phyloP scores from a whole-genome alignment of 2,797 vertebrate genomes.

The Varecia variegata region DNA sequence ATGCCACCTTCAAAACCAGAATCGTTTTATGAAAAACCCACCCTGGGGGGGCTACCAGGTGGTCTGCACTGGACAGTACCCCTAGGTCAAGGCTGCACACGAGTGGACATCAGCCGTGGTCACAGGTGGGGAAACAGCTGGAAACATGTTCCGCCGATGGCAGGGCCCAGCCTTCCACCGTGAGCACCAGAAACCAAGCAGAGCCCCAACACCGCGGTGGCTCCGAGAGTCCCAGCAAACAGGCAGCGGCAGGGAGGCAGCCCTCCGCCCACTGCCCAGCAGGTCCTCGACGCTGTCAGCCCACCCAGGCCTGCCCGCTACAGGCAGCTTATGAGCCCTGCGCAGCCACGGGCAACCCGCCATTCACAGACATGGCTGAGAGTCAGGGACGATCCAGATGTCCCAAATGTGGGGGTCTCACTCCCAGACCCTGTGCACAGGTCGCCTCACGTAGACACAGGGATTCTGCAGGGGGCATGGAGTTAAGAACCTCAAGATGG shows the following conservation, averaged over 20 bases:
- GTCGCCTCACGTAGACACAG: not conserved
- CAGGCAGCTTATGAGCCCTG: fast-evolving
- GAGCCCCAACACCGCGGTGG: not conserved
- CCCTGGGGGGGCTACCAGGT: not conserved
- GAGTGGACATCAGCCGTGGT: not conserved
- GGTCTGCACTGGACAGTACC: not conserved
- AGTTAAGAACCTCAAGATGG: too few relatives aligned
- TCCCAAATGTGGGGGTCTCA: not conserved
- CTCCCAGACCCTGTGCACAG: not conserved
- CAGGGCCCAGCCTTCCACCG: not conserved
- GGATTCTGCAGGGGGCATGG: not conserved
- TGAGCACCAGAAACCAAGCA: not conserved
- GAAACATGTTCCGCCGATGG: not conserved
- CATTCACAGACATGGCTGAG: not conserved
- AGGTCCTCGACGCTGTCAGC: not conserved
- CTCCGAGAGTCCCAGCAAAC: not conserved
- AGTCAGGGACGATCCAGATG: not conserved
- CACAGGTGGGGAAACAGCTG: not conserved
- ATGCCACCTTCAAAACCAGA: not conserved
- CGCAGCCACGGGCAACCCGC: fast-evolving
- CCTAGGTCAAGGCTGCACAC: not conserved
- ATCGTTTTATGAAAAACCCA: not conserved
- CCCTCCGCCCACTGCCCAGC: fast-evolving
- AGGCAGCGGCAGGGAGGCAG: too few relatives aligned
- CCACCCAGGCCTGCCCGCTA: not conserved